Base-by-base conservation (phyloP, 2,888 invertebrate species). In the Chloroclystis v-ata region DNA sequence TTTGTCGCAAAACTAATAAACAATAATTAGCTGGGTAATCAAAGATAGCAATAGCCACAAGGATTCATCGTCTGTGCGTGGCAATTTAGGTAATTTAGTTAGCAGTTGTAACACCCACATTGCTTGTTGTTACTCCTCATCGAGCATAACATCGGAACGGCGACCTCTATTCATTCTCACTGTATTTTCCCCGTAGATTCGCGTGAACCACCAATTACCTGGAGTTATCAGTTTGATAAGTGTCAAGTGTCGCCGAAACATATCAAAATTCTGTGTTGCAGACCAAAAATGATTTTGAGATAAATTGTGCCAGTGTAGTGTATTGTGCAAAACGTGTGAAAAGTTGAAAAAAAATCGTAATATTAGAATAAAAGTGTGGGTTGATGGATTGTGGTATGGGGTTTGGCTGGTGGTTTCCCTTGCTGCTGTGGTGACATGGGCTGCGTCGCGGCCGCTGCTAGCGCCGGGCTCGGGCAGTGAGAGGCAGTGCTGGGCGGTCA, bases 201-300 rank as follows among this genome's bases (percentile, higher is more conserved):
- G 54, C 57, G 56, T 63, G 60, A 65, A 65, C 65, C 67, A 66
- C 63, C 66, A 61, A 66, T 47, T 47, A 52, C 54, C 41, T 50
- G 45, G 49, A 56, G 50, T 28, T 48, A 50, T 37, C 49, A 52
- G 32, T 48, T 49, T 37, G 43, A 49, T 51, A 49, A 56, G 58
- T 37, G 60, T 69, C 63, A 62, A 60, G 59, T 65, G 78, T 83
- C 82, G 82, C 80, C 83, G 84, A 82, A 83, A 82, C 82, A 82
- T 74, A 57, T 56, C 63, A 60, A 69, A 69, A 69, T 76, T 72
- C 67, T 72, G 70, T 67, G 57, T 81, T 78, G 60, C 79, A 85
- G 86, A 78, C 74, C 75, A 75, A 87, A 85, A 82, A 87, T 87
- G 87, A 85, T 86, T 82, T 77, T 85, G 78, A 86, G 87, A 85